Conservation (phyloP, 1,140 invertebrate genomes). For the Drosophila neocordata region DNA sequence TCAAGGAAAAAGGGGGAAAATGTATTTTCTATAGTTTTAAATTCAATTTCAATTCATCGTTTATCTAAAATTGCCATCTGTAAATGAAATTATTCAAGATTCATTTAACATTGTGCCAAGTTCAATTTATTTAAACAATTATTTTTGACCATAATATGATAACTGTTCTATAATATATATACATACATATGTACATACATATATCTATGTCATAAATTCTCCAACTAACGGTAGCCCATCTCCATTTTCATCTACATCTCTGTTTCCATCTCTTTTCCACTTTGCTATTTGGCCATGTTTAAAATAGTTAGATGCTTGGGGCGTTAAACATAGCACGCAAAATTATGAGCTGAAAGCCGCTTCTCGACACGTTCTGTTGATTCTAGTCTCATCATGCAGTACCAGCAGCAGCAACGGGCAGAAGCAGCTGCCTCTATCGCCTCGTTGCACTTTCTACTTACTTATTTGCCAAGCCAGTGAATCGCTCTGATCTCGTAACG, state of each 20-base stretch:
- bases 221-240: constrained; percentile 13
- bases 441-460: constrained; percentile 66
- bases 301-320: constrained; percentile 39
- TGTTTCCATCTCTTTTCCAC: constrained; percentile 1
- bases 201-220: not conserved
- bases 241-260: not conserved
- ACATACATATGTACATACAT: not conserved
- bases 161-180: not conserved
- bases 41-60: not conserved
- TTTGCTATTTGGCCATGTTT: constrained; percentile 15
- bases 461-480: constrained; percentile 68
- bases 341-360: constrained; percentile 56
- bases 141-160: not conserved
- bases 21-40: too few relatives aligned
- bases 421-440: constrained; percentile 17
- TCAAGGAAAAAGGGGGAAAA: too few relatives aligned
- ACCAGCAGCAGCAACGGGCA: constrained; percentile 5
- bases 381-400: constrained; percentile 31
- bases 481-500: constrained; percentile 38
- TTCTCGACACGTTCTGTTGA: constrained; percentile 33
- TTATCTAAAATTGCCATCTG: not conserved
- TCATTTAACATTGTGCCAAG: not conserved
- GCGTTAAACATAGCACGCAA: constrained; percentile 53
- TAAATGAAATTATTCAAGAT: not conserved
- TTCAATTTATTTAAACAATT: constrained; percentile 8